Conservation (phyloP, 2,113 vertebrate species). For the rat (Rattus norvegicus) region DNA sequence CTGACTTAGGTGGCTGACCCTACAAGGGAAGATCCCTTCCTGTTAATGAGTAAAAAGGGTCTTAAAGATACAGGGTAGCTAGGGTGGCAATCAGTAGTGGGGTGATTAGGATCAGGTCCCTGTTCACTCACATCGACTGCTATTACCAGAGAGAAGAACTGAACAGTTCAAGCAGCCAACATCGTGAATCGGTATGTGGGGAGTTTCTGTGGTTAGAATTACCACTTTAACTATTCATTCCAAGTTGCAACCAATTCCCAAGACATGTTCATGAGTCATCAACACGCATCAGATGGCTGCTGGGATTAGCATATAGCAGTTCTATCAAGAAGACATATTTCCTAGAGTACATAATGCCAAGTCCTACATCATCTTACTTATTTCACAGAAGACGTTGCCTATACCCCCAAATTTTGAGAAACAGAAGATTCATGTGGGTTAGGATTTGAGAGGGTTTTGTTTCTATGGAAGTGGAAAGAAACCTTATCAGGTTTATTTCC, state of each 20-base stretch:
- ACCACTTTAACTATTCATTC: conserved; percentile 51
- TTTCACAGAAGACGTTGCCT: background rate
- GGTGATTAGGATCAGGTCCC: background rate
- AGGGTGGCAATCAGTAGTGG: background rate
- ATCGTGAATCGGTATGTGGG: conserved; percentile 18
- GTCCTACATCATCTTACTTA: background rate
- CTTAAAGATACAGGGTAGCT: background rate
- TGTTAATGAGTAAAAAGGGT: background rate
- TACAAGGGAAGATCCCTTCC: background rate
- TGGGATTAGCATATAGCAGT: background rate
- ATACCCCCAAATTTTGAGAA: background rate
- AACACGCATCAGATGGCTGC: conserved; percentile 10
- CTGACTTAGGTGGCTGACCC: background rate
- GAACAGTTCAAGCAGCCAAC: background rate
- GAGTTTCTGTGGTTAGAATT: conserved; percentile 57
- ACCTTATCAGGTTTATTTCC: background rate
- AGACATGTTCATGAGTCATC: conserved; percentile 50
- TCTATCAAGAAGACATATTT: background rate
- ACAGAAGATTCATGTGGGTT: conserved; percentile 4
- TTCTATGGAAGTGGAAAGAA: background rate
- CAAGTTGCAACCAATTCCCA: conserved; percentile 65
- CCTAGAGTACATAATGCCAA: background rate
- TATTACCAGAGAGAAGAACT: conserved; percentile 22
- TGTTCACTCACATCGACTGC: background rate
- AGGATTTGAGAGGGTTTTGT: background rate